Base-by-base conservation (phyloP, 2,113 vertebrate genomes). In the Corythaixoides concolor region DNA sequence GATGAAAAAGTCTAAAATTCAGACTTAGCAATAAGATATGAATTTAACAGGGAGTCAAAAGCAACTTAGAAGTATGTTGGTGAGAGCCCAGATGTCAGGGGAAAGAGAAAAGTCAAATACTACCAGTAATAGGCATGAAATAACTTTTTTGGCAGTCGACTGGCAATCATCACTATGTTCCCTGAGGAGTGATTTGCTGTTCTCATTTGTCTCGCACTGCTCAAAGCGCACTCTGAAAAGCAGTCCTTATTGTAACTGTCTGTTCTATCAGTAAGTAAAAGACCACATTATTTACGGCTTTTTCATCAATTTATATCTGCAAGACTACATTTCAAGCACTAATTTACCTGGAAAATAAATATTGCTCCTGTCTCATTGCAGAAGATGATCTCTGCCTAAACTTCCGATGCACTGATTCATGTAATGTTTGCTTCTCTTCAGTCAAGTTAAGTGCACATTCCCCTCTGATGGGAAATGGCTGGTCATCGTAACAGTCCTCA, bases 331-430 rank as follows among this genome's bases (percentile, higher is more conserved):
- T 93, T 83, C 59, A 90, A 91, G 30, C 32, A 77, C 19, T 70
- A 76, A 88, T 87, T 94, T 94, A 93, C 85, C 80, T 78, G n/a
- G n/a, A 89, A 95, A 86, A 92, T 64, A 90, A 93, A 93, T 88
- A 84, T 33, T 68, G n/a, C 9, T 75, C 53, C 63, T 84, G 41
- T 87, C n/a, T 84, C 39, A 59, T 9, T 70, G 53, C 58, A 95
- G 89, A 92, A 73, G 39, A 74, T 45, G 13, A 79, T 63, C 28
- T 53, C 73, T 74, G 53, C 13, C 41, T 74, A 37, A 69, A 60
- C 16, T 75, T 75, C 37, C 0, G 2, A 52, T 68, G 22, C 37
- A 68, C 28, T 27, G 33, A 66, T 64, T 39, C 4, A 5, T 37
- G 18, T 49, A 73, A 56, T 30, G 33, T 60, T 82, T 64, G 37